Evolutionary conservation across 2,113 vertebrate genomes (phyloP).

Genomic region (Saccopteryx bilineata): DNA sequence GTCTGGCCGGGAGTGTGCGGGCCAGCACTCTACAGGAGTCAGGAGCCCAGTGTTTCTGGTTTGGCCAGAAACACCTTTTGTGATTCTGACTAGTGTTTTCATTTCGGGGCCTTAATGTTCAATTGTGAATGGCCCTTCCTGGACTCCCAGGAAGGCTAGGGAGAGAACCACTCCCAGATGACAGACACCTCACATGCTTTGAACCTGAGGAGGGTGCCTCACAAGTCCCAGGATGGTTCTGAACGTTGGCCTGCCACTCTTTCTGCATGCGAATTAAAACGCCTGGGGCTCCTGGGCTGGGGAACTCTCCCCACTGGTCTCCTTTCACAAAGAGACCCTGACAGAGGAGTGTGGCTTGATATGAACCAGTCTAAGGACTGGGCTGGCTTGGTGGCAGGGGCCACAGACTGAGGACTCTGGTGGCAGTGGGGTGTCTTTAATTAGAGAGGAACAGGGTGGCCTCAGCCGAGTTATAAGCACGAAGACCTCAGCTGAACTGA

Average conservation of each 20-base stretch:
- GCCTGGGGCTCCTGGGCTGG: background rate
- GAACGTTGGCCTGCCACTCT: constrained; percentile 26
- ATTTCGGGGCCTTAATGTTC: constrained; percentile 41
- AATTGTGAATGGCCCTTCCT: constrained; percentile 22
- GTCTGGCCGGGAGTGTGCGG: background rate
- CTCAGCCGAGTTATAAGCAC: constrained; percentile 62
- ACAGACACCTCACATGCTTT: constrained; percentile 46
- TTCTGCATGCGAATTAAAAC: constrained; percentile 37
- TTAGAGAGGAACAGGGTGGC: constrained; percentile 58
- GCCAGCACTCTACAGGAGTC: background rate
- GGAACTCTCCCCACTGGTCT: background rate
- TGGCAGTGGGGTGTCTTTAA: constrained; percentile 17
- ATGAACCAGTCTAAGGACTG: constrained; percentile 24
- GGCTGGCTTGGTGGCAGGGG: background rate
- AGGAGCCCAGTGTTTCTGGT: constrained; percentile 16
- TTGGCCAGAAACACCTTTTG: constrained; percentile 29
- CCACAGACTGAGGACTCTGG: background rate
- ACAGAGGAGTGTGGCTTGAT: constrained; percentile 41
- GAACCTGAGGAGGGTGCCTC: background rate
- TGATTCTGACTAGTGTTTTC: constrained; percentile 49
- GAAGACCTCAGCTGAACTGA: constrained; percentile 78
- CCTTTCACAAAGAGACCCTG: constrained; percentile 18
- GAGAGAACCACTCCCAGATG: constrained; percentile 47
- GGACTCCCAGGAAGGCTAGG: constrained; percentile 17
- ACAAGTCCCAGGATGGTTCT: constrained; percentile 29